phyloP scores from a whole-genome alignment of 2,888 invertebrate species.

The Schizotus pectinicornis region DNA sequence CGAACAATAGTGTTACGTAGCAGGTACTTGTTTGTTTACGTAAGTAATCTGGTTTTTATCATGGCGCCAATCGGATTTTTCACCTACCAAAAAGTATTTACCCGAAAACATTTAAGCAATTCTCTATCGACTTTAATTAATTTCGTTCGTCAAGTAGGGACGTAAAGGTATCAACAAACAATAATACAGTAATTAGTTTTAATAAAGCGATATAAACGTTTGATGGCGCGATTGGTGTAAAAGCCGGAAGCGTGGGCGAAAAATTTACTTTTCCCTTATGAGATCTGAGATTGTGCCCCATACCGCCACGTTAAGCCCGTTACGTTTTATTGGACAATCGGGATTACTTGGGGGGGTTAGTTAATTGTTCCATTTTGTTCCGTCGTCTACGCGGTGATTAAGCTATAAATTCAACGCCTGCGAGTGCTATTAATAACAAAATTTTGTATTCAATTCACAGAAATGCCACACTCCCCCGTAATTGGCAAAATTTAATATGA shows the following conservation, averaged over 20 bases:
- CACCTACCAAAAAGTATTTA: background rate
- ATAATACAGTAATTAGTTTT: no score
- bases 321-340: constrained; percentile 24
- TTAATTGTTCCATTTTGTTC: constrained; percentile 8
- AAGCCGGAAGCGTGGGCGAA: background rate
- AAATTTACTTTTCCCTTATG: background rate
- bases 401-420: constrained; percentile 9
- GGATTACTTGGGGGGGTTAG: constrained; percentile 11
- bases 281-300: constrained; percentile 10
- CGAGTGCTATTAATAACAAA: no score
- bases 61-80: constrained; percentile 9
- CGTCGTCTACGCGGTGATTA: constrained; percentile 14
- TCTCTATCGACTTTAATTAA: background rate
- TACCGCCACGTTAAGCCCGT: constrained; percentile 5
- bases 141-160: constrained; percentile 3
- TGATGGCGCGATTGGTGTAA: no score
- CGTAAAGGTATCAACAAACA: no score
- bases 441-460: no score
- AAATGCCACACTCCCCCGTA: no score
- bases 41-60: background rate
- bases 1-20: no score
- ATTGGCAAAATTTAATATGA: no score
- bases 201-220: no score
- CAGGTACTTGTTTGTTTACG: no score
- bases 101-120: background rate